phyloP scores from a whole-genome alignment of 2,113 vertebrate genomes.

The Ptyas mucosa region DNA sequence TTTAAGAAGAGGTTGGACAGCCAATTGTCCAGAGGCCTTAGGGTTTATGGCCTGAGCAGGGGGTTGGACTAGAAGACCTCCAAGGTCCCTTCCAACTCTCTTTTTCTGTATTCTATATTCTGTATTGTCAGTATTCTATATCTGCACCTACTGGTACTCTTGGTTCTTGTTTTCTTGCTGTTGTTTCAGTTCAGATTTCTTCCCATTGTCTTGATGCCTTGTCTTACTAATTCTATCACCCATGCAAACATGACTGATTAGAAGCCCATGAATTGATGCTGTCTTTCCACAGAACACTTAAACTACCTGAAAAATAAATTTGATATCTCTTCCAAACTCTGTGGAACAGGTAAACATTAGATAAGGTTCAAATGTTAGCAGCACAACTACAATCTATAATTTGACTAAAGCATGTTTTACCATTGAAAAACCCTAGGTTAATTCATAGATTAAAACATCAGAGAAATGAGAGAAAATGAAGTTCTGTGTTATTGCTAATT shows the following conservation, averaged over 20 bases:
- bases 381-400: not conserved
- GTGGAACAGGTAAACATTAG: not conserved
- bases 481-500: constrained; percentile 13
- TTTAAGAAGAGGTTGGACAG: not conserved
- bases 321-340: not conserved
- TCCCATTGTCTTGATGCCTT: not conserved
- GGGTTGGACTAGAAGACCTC: not conserved
- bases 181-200: not conserved
- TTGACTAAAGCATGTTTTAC: not conserved
- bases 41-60: not conserved
- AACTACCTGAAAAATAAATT: not conserved
- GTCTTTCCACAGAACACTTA: not conserved
- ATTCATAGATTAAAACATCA: constrained; percentile 33
- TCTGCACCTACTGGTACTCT: not conserved
- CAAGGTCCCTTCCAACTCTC: not conserved
- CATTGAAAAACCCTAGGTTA: not conserved
- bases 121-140: no score
- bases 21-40: not conserved
- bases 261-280: not conserved
- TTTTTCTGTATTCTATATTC: not conserved
- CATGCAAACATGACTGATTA: not conserved
- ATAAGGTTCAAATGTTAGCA: not conserved
- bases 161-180: not conserved
- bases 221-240: not conserved
- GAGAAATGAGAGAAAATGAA: constrained; percentile 16